A percentile compares a stretch with the other conserved stretches of the same genome.
These are phyloP conservation scores for Drosophila chauvacae DNA, from an alignment of 1,140 invertebrate species.

Conservation along the genomic window DNA sequence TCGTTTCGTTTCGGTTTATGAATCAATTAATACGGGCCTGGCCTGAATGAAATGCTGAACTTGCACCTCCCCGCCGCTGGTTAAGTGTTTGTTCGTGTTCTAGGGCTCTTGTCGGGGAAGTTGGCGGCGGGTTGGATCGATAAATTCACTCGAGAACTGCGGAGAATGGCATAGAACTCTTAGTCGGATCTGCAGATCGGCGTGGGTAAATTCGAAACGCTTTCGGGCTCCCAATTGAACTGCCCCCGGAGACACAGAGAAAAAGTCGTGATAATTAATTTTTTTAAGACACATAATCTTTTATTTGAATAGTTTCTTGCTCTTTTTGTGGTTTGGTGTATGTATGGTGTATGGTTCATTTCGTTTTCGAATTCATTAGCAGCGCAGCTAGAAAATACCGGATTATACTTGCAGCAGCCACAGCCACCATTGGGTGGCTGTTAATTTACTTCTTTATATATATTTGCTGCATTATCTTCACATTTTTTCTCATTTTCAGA, in stretches of 20 bases:
- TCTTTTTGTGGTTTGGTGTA: slow-evolving; percentile 52
- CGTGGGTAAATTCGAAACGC: slow-evolving; percentile 52
- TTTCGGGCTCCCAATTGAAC: slow-evolving; percentile 37
- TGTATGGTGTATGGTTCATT: slow-evolving; percentile 33
- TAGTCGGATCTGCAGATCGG: slow-evolving; percentile 20
- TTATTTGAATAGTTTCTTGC: slow-evolving; percentile 77
- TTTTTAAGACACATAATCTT: slow-evolving; percentile 82
- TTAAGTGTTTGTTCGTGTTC: slow-evolving; percentile 68
- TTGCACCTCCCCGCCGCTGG: slow-evolving; percentile 37
- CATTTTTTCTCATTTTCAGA: slow-evolving; percentile 16
- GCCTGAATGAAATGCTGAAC: slow-evolving; percentile 63
- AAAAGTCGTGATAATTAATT: slow-evolving; percentile 69
- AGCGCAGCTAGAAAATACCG: slow-evolving; percentile 60
- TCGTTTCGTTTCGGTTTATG: slow-evolving; percentile 55
- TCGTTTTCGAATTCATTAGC: slow-evolving; percentile 43
- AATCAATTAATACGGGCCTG: slow-evolving; percentile 71
- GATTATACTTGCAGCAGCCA: slow-evolving; percentile 56
- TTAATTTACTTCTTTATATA: slow-evolving; percentile 16
- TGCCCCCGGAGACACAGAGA: slow-evolving; percentile 54
- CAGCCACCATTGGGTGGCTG: slow-evolving; percentile 44
- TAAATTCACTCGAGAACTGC: slow-evolving; percentile 13
- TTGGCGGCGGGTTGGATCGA: slow-evolving; percentile 47
- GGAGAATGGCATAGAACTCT: slow-evolving; percentile 23
- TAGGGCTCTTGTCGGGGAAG: slow-evolving; percentile 58
- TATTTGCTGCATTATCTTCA: slow-evolving; percentile 39